Percentiles rank a stretch among this genome's conserved stretches.
Conservation (phyloP, 2,113 vertebrate species). For the Tetrax tetrax region DNA sequence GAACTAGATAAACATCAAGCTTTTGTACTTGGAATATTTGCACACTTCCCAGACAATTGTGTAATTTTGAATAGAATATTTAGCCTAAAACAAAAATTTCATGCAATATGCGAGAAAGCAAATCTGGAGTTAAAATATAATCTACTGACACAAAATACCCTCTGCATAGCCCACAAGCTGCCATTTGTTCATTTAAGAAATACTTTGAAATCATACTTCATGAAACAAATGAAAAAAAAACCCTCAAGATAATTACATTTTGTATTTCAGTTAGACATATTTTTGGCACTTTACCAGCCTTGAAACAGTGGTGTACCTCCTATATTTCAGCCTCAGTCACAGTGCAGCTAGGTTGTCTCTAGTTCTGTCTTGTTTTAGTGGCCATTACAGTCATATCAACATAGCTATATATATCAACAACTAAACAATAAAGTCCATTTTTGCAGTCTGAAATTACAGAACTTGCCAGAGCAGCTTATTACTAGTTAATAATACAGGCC, state of each 20-base stretch:
- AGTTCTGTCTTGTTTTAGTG: neutral
- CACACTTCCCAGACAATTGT: neutral
- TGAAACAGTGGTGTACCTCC: neutral
- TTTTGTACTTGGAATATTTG: neutral
- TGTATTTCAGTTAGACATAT: neutral
- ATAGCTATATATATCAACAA: neutral
- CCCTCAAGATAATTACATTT: fast-evolving
- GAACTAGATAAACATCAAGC: neutral
- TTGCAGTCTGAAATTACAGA: neutral
- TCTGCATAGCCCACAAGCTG: neutral
- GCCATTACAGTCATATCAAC: neutral
- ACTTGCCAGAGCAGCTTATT: neutral
- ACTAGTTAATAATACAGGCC: neutral
- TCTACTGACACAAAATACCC: neutral
- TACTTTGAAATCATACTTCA: neutral
- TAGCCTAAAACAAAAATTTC: neutral
- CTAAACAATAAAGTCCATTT: neutral
- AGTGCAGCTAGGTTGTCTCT: neutral
- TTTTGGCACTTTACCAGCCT: neutral
- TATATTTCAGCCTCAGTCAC: neutral
- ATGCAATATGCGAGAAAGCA: fast-evolving
- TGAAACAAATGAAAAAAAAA: neutral
- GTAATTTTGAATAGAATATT: neutral
- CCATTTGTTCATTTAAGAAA: neutral
- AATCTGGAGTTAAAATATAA: neutral